These are phyloP conservation scores for Drosophila monieri DNA, from an alignment of 2,888 invertebrate genomes.

Conservation along the genomic window DNA sequence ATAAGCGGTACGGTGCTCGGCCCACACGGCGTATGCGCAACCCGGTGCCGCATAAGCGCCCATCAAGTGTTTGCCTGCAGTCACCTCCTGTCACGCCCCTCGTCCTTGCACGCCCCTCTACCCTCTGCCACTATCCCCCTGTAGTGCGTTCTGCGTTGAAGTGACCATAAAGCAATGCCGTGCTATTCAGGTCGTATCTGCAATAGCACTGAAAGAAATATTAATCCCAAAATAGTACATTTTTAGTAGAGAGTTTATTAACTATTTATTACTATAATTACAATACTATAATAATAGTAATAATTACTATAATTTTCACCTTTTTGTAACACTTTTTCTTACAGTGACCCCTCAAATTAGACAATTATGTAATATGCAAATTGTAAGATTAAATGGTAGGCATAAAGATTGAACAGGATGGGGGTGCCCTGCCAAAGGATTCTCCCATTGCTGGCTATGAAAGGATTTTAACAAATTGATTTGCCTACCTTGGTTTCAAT, in stretches of 20 bases:
- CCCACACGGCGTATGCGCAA: slow-evolving; percentile 63
- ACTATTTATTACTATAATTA: too few relatives aligned
- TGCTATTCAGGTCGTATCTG: slow-evolving; percentile 27
- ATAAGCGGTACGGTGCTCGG: slow-evolving; percentile 48
- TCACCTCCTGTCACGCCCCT: slow-evolving; percentile 11
- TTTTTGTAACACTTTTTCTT: not conserved
- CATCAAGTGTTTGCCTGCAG: slow-evolving; percentile 60
- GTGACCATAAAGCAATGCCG: slow-evolving; percentile 66
- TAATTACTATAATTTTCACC: too few relatives aligned
- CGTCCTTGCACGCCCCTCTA: not conserved
- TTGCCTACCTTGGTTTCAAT: slow-evolving; percentile 28
- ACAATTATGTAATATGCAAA: slow-evolving; percentile 70
- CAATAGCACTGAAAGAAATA: slow-evolving; percentile 6
- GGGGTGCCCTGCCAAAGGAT: slow-evolving; percentile 31
- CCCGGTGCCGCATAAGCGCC: slow-evolving; percentile 60
- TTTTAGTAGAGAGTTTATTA: too few relatives aligned
- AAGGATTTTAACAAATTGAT: slow-evolving; percentile 30
- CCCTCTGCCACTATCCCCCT: slow-evolving; percentile 26
- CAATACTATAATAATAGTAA: too few relatives aligned
- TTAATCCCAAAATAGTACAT: too few relatives aligned
- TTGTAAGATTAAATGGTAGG: slow-evolving; percentile 50
- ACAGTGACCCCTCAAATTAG: slow-evolving; percentile 25
- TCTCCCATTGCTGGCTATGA: not conserved
- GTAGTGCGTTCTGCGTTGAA: slow-evolving; percentile 57
- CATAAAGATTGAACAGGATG: slow-evolving; percentile 25